Evolutionary conservation across 2,797 vertebrate species (phyloP), one percentile per base, ranked within the genome.

Genomic region (Halcyon smyrnensis): DNA sequence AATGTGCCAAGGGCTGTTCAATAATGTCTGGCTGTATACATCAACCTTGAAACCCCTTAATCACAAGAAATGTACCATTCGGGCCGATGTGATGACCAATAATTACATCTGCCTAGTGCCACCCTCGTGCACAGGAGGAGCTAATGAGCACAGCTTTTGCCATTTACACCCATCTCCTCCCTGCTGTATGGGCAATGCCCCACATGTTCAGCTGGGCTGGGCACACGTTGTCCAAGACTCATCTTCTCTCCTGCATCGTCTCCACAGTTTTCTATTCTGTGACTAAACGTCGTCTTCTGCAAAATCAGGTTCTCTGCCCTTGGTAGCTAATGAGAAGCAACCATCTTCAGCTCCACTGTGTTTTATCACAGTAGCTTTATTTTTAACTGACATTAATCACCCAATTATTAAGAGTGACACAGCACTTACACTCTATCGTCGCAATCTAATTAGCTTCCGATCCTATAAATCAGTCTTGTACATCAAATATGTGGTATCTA

Each of bases 321-420:
- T 82, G 27, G 15, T 5, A 46, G 68, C 57, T 57, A 46, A 60
- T 56, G 23, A 63, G 80, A 79, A 84, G 43, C 32, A 75, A 60
- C 24, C 1, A 3, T 86, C 64, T 70, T 77, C 74, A 79, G 39
- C 53, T 89, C 60, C 64, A 60, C 75, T 91, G 67, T 56, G 56
- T 90, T 92, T 95, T 88, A 83, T 53, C 78, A 70, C 2, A 4
- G 74, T 93, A 89, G 74, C 56, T 90, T 95, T 91, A 75, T 70
- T 93, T 89, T 93, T 85, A 91, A 79, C 74, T 87, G 81, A 46
- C 74, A 91, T 89, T 96, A 93, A 96, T 95, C 90, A 90, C 77
- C 80, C 78, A 95, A 79, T 96, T 96, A 95, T 96, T 93, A 94
- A 87, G 90, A 96, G 59, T 95, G 94, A 92, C 95, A 92, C 70